Conservation (phyloP, 2,888 invertebrate genomes). For the Hypercompe scribonia region DNA sequence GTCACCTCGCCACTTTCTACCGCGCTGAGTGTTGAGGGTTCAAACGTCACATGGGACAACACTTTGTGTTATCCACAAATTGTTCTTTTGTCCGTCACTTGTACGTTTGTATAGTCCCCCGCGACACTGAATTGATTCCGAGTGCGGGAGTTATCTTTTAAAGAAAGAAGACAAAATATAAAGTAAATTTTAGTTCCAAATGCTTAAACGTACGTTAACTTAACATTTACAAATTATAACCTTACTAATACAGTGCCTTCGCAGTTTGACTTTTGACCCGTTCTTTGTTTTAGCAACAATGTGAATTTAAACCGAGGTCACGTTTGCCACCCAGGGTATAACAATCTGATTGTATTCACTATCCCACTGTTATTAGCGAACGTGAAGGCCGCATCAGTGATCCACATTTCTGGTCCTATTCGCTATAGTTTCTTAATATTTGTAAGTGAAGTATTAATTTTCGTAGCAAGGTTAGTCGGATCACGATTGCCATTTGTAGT, state of each 20-base stretch:
- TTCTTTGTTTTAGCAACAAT: slow-evolving; percentile 52
- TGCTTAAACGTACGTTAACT: background rate
- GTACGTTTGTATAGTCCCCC: no score
- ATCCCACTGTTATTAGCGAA: slow-evolving; percentile 72
- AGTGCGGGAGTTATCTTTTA: no score
- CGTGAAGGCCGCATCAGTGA: slow-evolving; percentile 61
- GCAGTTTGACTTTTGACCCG: slow-evolving; percentile 25
- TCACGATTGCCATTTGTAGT: slow-evolving; percentile 49
- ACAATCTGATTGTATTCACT: slow-evolving; percentile 47
- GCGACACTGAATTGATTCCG: no score
- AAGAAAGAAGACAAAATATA: no score
- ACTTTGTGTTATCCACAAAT: no score
- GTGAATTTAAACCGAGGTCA: slow-evolving; percentile 48
- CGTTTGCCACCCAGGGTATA: slow-evolving; percentile 19
- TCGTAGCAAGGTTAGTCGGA: slow-evolving; percentile 46
- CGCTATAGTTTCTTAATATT: slow-evolving; percentile 36
- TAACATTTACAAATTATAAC: slow-evolving; percentile 22
- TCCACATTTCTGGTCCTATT: slow-evolving; percentile 34
- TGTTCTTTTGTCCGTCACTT: no score
- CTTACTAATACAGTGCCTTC: slow-evolving; percentile 27
- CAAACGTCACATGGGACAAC: no score
- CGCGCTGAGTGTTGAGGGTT: no score
- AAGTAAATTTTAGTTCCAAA: background rate
- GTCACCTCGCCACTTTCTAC: no score
- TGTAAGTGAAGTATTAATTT: slow-evolving; percentile 30